These are phyloP conservation scores for Caenorhabditis sp. DNA, from an alignment of 2,888 invertebrate genomes.

Conservation along the genomic window DNA sequence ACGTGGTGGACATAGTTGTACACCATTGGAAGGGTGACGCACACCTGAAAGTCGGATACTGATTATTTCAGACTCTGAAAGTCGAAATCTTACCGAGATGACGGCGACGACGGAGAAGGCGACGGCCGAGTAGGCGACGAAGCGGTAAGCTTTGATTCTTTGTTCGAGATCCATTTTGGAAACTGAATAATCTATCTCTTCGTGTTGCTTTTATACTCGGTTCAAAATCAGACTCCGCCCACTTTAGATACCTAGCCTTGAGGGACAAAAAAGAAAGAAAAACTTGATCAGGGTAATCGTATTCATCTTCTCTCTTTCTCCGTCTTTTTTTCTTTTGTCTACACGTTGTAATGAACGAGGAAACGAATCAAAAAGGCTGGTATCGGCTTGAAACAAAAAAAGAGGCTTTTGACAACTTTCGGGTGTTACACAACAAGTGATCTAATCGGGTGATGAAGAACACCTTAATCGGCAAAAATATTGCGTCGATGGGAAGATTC, in stretches of 20 bases:
- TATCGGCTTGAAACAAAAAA: conserved; percentile 33
- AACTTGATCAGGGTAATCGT: conserved; percentile 40
- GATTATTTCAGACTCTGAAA: not conserved
- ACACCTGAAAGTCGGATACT: conserved; percentile 41
- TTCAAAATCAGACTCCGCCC: conserved; percentile 34
- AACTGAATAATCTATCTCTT: conserved; percentile 29
- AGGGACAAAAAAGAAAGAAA: conserved; percentile 28
- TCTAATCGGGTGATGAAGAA: conserved; percentile 39
- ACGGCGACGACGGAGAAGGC: conserved; percentile 55
- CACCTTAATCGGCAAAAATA: conserved; percentile 37
- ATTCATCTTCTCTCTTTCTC: conserved; percentile 18
- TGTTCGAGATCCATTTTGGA: conserved; percentile 54
- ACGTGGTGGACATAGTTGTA: conserved; percentile 73
- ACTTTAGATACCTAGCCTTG: conserved; percentile 27
- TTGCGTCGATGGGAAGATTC: conserved; percentile 14
- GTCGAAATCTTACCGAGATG: conserved; percentile 37
- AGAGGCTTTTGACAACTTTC: conserved; percentile 45
- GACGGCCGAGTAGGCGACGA: conserved; percentile 55
- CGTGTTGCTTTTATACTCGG: conserved; percentile 17
- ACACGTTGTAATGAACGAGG: conserved; percentile 38
- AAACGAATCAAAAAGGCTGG: conserved; percentile 40
- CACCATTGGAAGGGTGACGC: conserved; percentile 72
- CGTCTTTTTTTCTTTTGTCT: conserved; percentile 40
- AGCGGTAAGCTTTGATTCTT: conserved; percentile 53
- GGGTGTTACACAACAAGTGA: conserved; percentile 42